phyloP scores from a whole-genome alignment of 2,113 vertebrate genomes.

The Pomatorhinus ruficollis region DNA sequence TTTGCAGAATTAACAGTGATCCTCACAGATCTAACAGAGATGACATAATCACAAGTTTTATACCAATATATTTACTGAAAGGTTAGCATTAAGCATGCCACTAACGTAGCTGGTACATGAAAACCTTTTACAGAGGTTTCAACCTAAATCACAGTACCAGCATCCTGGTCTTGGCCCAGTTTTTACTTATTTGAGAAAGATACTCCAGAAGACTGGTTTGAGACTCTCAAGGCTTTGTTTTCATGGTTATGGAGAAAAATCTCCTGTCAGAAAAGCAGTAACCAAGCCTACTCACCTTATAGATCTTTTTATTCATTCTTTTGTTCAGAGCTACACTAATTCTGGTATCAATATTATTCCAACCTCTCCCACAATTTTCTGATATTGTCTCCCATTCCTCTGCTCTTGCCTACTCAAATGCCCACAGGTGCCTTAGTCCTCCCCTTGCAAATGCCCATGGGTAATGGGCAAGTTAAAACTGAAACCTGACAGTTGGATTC shows the following conservation, averaged over 20 bases:
- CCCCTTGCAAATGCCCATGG: neutral
- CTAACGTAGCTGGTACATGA: neutral
- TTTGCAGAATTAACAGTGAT: constrained; percentile 78
- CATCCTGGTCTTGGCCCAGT: neutral
- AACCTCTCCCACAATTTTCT: neutral
- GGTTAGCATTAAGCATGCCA: neutral
- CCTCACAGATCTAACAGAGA: constrained; percentile 75
- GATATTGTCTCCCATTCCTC: neutral
- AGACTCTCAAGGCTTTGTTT: neutral
- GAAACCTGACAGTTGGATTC: neutral
- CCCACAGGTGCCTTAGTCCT: neutral
- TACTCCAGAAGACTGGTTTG: neutral
- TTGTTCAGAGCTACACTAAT: neutral
- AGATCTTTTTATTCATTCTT: neutral
- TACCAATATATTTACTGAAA: neutral
- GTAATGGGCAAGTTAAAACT: neutral
- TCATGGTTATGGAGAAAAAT: neutral
- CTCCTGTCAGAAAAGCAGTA: neutral
- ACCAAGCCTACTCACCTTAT: neutral
- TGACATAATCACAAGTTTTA: constrained; percentile 7
- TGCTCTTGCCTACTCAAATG: neutral
- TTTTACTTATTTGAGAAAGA: neutral
- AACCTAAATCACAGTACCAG: neutral
- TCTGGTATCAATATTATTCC: neutral
- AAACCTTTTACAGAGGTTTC: neutral